Evolutionary conservation across 2,888 invertebrate species (phyloP).

Genomic region (Eurois occulta): DNA sequence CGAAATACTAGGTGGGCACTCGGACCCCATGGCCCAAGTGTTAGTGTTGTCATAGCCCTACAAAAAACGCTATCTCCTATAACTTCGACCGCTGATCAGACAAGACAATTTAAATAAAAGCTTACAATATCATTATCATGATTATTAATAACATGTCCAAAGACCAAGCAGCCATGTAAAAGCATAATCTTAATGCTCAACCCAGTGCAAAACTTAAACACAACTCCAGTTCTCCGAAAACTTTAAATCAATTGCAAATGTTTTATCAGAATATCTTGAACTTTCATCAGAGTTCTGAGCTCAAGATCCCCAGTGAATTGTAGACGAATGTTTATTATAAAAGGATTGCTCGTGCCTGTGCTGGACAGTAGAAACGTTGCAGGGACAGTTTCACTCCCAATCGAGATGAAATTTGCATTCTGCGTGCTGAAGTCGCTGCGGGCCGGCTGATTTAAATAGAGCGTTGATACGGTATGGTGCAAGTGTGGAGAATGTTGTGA

Average conservation of each 20-base stretch:
- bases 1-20: no score
- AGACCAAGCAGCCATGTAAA: neutral
- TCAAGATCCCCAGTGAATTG: slow-evolving; percentile 28
- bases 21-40: no score
- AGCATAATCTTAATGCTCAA: neutral
- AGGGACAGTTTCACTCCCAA: slow-evolving; percentile 78
- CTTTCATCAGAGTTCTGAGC: slow-evolving; percentile 48
- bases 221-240: slow-evolving; percentile 17
- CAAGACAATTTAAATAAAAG: neutral
- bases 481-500: slow-evolving; percentile 47
- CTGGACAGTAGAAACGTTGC: slow-evolving; percentile 64
- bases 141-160: neutral
- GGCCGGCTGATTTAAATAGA: slow-evolving; percentile 78
- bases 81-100: no score
- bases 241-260: slow-evolving; percentile 45
- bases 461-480: slow-evolving; percentile 67
- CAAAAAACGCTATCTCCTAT: no score
- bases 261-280: slow-evolving; percentile 57
- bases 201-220: neutral
- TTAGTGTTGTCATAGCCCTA: no score
- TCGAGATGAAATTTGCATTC: slow-evolving; percentile 86
- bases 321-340: slow-evolving; percentile 57
- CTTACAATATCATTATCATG: neutral
- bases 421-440: slow-evolving; percentile 77
- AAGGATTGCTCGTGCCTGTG: slow-evolving; percentile 61